Conservation (phyloP, 1,140 invertebrate genomes). For the Frieseomelitta varia region DNA sequence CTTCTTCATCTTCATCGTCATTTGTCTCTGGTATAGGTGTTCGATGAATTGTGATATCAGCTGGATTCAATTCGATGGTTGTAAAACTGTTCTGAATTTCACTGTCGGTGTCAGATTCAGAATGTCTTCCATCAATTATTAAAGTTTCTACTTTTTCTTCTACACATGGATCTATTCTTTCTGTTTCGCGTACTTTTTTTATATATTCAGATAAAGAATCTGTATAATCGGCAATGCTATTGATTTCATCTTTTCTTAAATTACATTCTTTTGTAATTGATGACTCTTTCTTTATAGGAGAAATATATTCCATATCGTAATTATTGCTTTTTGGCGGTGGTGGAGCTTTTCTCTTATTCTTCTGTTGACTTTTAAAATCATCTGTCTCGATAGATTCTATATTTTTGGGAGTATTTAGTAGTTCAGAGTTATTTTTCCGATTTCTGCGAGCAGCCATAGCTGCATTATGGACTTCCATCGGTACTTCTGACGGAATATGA, state of each 20-base stretch:
- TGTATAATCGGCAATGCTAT: constrained; percentile 71
- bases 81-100: constrained; percentile 81
- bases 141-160: constrained; percentile 58
- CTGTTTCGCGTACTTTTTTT: constrained; percentile 63
- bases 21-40: constrained; percentile 83
- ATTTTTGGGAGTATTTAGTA: constrained; percentile 59
- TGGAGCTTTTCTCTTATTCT: constrained; percentile 88
- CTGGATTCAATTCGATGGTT: constrained; percentile 87
- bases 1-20: constrained; percentile 82
- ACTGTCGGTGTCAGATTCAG: constrained; percentile 82
- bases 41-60: constrained; percentile 89
- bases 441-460: constrained; percentile 87
- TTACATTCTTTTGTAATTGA: constrained; percentile 56
- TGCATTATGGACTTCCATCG: constrained; percentile 87
- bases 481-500: constrained; percentile 80
- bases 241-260: constrained; percentile 63
- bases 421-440: constrained; percentile 82
- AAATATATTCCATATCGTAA: constrained; percentile 44
- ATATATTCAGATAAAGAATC: constrained; percentile 68
- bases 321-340: constrained; percentile 83
- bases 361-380: constrained; percentile 81
- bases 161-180: constrained; percentile 60
- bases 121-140: constrained; percentile 72
- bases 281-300: constrained; percentile 33
- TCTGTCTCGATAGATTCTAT: constrained; percentile 55